Evolutionary conservation across 23 tunicate genomes (phyloP).

Genomic region (Phallusia fumigata): DNA sequence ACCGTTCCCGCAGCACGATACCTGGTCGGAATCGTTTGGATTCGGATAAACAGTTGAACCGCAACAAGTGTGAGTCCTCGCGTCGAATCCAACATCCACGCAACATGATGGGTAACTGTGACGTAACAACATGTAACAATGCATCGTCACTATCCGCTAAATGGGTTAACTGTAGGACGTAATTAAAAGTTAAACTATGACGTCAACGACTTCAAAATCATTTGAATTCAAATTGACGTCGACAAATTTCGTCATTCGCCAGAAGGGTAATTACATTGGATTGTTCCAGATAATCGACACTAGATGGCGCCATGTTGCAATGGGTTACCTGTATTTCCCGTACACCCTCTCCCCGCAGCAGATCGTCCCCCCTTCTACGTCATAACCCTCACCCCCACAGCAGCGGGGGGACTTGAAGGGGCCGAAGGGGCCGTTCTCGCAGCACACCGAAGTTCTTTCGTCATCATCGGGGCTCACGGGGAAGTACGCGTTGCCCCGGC

Average conservation of each 20-base stretch:
- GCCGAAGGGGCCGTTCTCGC: conserved; percentile 70
- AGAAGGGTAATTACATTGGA: too few relatives aligned
- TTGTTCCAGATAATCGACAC: too few relatives aligned
- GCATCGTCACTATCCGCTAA: too few relatives aligned
- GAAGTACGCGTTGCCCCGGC: conserved; percentile 52
- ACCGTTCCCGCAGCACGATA: conserved; percentile 53
- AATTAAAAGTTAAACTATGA: too few relatives aligned
- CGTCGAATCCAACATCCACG: conserved; percentile 83
- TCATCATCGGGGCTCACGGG: background rate
- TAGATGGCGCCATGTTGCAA: background rate
- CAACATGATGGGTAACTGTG: conserved; percentile 60
- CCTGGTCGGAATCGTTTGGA: conserved; percentile 47
- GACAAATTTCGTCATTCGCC: too few relatives aligned
- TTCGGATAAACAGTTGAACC: conserved; percentile 47
- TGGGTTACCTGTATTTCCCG: conserved; percentile 39
- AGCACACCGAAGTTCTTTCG: conserved; percentile 32
- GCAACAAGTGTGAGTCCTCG: conserved; percentile 74
- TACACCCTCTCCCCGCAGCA: conserved; percentile 55
- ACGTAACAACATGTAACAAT: background rate
- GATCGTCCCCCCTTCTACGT: conserved; percentile 48
- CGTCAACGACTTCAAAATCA: too few relatives aligned
- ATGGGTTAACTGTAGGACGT: background rate
- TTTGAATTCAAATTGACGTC: too few relatives aligned
- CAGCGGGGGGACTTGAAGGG: conserved; percentile 53
- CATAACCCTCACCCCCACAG: conserved; percentile 64